Conservation (phyloP, 2,113 vertebrate genomes). For the Thalassarche chlororhynchos region DNA sequence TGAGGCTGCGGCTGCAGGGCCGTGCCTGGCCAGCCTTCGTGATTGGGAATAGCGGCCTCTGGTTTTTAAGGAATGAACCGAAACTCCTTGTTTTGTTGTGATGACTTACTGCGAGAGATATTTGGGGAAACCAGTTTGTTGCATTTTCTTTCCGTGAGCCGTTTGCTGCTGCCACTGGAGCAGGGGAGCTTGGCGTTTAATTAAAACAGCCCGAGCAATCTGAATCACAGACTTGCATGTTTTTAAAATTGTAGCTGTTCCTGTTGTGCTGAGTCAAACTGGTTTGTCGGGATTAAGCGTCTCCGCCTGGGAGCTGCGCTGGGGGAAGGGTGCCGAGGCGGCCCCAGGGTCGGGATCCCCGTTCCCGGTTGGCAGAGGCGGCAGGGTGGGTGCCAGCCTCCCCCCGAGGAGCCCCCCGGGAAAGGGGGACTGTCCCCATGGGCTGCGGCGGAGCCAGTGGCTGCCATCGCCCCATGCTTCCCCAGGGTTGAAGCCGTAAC, state of each 20-base stretch:
- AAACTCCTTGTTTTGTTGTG: constrained; percentile 62
- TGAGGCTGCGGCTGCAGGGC: not conserved
- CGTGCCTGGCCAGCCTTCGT: not conserved
- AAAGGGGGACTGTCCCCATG: not conserved
- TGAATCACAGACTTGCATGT: constrained; percentile 81
- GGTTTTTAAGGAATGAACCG: constrained; percentile 40
- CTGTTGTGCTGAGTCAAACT: constrained; percentile 84
- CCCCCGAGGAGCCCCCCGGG: not conserved
- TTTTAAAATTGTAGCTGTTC: constrained; percentile 81
- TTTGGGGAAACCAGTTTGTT: constrained; percentile 68
- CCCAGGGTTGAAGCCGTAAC: not conserved
- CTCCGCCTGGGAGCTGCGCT: constrained; percentile 40
- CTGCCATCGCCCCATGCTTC: not conserved
- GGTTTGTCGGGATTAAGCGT: constrained; percentile 81
- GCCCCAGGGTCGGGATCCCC: constrained; percentile 11
- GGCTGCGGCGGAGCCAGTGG: not conserved
- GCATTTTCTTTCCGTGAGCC: constrained; percentile 55
- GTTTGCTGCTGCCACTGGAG: constrained; percentile 50
- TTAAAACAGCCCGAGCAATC: constrained; percentile 77
- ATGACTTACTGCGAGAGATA: constrained; percentile 55
- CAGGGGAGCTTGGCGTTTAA: constrained; percentile 69
- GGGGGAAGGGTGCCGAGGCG: constrained; percentile 24
- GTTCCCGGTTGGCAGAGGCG: not conserved
- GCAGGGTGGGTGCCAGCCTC: not conserved
- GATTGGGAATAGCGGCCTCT: constrained; percentile 44